Base-by-base conservation (phyloP, 2,888 invertebrate genomes). In the Neelides folsomi region DNA sequence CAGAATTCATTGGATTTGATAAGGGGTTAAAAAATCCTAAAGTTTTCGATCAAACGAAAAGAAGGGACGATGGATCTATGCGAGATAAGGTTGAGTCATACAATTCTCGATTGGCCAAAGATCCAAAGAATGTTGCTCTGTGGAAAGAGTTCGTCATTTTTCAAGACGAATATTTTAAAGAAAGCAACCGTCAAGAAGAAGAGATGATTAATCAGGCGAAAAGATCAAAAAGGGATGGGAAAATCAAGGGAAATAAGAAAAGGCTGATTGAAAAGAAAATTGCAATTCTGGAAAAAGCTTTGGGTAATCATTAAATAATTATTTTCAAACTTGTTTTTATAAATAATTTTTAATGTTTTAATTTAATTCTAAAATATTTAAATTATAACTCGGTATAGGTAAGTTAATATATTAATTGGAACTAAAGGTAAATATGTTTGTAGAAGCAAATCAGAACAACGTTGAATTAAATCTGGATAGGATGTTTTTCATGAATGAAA, bases 131-230 rank as follows among this genome's bases (percentile, higher is more conserved):
- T 47, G 47, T 62, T 47, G 9, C 44, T 1, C 19, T 63, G 10
- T 63, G 63, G 63, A 58, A 54, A 39, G 59, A 62, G 39, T 63
- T 62, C 57, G 58, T 62, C n/a, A 47, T 52, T 36, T 63, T 63
- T 49, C 63, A 63, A 55, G 63, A 63, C 37, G 49, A 59, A 49
- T 57, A 59, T 36, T 56, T 54, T 52, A 55, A 57, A 48, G 51
- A 47, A 42, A 45, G 45, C 10, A 13, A 10, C 4, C 40, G 49
- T 8, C 49, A 53, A 27, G 39, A n/a, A 8, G 40, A 37, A 3
- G 36, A 18, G 12, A 15, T 15, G 2, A 15, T 7, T 35, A 35
- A 38, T n/a, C n/a, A n/a, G n/a, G 16, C 16, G 12, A 27, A 18
- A 4, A 49, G 43, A 34, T 46, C 43, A 18, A 34, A 10, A 35